phyloP scores from a whole-genome alignment of 2,888 invertebrate species.

The Dryocosmus kuriphilus region DNA sequence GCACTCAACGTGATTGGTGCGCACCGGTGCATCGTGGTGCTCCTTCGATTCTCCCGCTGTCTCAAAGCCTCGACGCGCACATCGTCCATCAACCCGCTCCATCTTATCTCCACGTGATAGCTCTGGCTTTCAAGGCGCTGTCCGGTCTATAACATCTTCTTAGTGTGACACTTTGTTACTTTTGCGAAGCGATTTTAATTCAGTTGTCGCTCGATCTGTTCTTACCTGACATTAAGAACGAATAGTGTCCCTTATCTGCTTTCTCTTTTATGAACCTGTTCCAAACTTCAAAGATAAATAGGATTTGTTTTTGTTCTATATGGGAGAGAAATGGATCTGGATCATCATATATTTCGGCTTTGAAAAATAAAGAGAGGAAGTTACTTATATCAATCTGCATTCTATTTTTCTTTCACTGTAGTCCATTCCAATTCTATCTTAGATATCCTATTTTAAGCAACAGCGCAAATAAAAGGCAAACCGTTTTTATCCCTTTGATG shows the following conservation, averaged over 20 bases:
- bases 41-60: constrained; percentile 46
- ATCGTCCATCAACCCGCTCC: constrained; percentile 53
- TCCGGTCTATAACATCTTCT: constrained; percentile 24
- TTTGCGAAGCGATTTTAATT: constrained; percentile 16
- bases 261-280: constrained; percentile 4
- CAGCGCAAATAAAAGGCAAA: no score
- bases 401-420: no score
- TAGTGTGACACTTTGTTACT: constrained; percentile 31
- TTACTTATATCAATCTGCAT: no score
- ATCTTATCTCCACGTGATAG: constrained; percentile 65
- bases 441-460: no score
- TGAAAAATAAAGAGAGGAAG: no score
- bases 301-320: neutral
- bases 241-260: constrained; percentile 4
- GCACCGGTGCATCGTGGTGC: constrained; percentile 61
- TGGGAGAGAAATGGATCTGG: neutral
- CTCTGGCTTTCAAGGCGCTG: constrained; percentile 46
- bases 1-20: constrained; percentile 75
- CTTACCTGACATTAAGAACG: constrained; percentile 24
- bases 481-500: no score
- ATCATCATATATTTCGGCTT: no score
- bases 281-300: neutral
- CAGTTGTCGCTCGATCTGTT: constrained; percentile 28
- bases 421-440: no score
- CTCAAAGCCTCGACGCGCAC: constrained; percentile 23